Base-by-base conservation (phyloP, 2,113 vertebrate genomes). In the Crocuta crocuta region DNA sequence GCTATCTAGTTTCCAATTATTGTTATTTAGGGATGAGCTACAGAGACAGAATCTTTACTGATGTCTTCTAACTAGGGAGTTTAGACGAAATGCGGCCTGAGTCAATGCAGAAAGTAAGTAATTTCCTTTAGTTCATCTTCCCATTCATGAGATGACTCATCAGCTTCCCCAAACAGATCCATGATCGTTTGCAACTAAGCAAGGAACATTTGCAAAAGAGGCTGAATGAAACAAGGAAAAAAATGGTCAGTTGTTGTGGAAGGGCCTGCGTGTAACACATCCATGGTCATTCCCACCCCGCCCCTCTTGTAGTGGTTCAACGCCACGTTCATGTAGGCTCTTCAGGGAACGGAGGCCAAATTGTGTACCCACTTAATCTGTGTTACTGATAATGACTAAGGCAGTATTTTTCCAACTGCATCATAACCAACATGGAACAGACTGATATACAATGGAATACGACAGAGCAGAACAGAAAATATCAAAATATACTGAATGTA, bases 1-100 rank as follows among this genome's bases (percentile, higher is more conserved):
- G 78, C 86, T 94, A 93, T 96, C 97, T 94, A 93, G 94, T 82
- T 97, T 95, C 95, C 96, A 97, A 97, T 98, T 98, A 98, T 95
- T 96, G 96, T 89, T 85, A 91, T 96, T 97, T 97, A 93, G 97
- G 93, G 85, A 91, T 94, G 93, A 96, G 91, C 21, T 73, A 35
- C 95, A 96, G 91, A 97, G 91, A 83, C 61, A 28, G 78, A 94
- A 74, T 93, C 95, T 95, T 93, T 89, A 96, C 43, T 96, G 97
- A 96, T 81, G 68, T 93, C 83, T 82, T 94, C 61, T 90, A 91
- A 95, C 12, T 39, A 39, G 95, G 43, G 55, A 93, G 53, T 80
- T 63, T 93, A 89, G 88, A 97, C 1, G 8, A 97, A 97, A 91
- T 35, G 68, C 31, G 45, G 73, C 81, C 88, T 80, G 73, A 92